Percentiles rank a stretch among this genome's conserved stretches.
phyloP scores from a whole-genome alignment of 2,797 vertebrate genomes.

The Neosalanx taihuensis region DNA sequence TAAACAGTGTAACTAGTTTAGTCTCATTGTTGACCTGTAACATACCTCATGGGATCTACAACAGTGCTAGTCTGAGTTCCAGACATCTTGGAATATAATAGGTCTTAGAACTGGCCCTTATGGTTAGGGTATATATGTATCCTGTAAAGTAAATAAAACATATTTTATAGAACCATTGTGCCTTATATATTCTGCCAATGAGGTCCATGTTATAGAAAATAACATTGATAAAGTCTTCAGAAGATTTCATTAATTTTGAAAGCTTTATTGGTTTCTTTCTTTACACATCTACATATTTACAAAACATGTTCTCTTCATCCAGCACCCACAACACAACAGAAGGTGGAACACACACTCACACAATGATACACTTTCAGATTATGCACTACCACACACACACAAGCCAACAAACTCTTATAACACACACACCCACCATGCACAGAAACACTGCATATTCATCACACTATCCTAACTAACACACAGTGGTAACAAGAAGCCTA shows the following conservation, averaged over 20 bases:
- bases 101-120: background rate
- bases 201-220: background rate
- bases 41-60: too few relatives aligned
- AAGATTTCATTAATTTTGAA: constrained; percentile 64
- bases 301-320: constrained; percentile 50
- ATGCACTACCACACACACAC: constrained; percentile 51
- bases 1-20: too few relatives aligned
- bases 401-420: constrained; percentile 26
- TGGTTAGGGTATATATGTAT: background rate
- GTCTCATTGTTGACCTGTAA: too few relatives aligned
- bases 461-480: constrained; percentile 51
- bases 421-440: constrained; percentile 59
- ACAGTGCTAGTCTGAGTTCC: too few relatives aligned
- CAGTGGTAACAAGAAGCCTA: constrained; percentile 62
- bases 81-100: too few relatives aligned
- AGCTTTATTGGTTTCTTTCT: constrained; percentile 62
- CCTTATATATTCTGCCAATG: background rate
- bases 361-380: constrained; percentile 54
- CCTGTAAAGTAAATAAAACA: constrained; percentile 15
- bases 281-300: constrained; percentile 84
- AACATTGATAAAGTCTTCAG: constrained; percentile 3
- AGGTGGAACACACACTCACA: constrained; percentile 49
- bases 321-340: constrained; percentile 48
- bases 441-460: constrained; percentile 53
- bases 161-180: background rate